A percentile compares a stretch with the other conserved stretches of the same genome.
Conservation (phyloP, 2,797 vertebrate species). For the Characodon lateralis region DNA sequence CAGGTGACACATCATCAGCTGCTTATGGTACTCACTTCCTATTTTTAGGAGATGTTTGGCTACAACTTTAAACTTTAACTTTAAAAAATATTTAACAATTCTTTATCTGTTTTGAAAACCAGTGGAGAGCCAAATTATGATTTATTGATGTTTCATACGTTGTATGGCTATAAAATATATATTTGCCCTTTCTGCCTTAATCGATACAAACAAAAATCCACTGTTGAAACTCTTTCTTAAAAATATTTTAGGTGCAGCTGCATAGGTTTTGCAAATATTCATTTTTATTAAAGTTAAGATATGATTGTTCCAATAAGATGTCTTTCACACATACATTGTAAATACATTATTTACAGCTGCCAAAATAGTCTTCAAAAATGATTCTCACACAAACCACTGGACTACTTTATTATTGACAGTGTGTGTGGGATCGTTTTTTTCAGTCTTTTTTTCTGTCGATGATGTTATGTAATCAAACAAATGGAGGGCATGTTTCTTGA, state of each 20-base stretch:
- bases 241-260: neutral
- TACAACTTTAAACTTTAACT: neutral
- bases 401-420: conserved; percentile 1
- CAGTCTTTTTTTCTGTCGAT: neutral
- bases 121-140: neutral
- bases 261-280: neutral
- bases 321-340: neutral
- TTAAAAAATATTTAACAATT: neutral
- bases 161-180: neutral
- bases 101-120: neutral
- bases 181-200: neutral
- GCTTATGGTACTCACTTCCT: neutral
- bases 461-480: neutral
- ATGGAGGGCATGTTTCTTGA: neutral
- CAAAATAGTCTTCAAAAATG: neutral
- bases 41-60: neutral
- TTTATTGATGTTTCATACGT: neutral
- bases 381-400: neutral
- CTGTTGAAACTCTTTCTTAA: neutral
- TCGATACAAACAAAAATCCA: neutral
- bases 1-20: neutral
- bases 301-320: neutral
- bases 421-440: neutral
- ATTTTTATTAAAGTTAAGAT: too few relatives aligned
- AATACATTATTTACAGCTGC: neutral